phyloP scores from a whole-genome alignment of 23 tunicate genomes.

The Botrylloides violaceus region DNA sequence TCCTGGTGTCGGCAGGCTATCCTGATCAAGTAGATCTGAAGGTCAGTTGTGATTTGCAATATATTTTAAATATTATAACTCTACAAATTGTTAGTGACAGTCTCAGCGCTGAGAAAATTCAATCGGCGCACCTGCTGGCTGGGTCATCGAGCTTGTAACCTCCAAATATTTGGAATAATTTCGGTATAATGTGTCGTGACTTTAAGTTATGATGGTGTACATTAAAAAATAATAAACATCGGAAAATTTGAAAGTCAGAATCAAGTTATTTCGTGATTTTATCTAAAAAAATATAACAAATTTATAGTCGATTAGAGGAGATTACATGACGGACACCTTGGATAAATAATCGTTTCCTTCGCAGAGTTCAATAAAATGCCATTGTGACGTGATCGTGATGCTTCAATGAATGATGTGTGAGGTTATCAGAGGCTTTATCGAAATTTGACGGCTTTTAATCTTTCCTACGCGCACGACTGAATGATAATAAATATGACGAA shows the following conservation, averaged over 20 bases:
- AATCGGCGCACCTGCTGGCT: not conserved
- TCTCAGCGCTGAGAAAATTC: too few relatives aligned
- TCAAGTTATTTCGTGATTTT: not conserved
- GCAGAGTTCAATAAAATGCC: slow-evolving; percentile 9
- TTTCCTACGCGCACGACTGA: too few relatives aligned
- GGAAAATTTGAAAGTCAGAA: not conserved
- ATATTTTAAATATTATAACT: too few relatives aligned
- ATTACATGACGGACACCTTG: not conserved
- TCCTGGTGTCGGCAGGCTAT: too few relatives aligned
- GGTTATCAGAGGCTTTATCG: not conserved
- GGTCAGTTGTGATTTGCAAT: too few relatives aligned
- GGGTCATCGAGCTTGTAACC: too few relatives aligned
- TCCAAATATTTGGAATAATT: not conserved
- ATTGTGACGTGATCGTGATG: slow-evolving; percentile 20
- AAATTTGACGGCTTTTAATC: too few relatives aligned
- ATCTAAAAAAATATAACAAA: too few relatives aligned
- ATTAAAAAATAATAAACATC: not conserved
- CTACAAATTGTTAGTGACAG: too few relatives aligned
- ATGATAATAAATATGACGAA: too few relatives aligned
- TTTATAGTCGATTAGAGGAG: not conserved
- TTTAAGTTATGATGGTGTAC: not conserved
- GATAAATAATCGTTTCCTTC: not conserved
- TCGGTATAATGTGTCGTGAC: not conserved
- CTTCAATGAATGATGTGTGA: not conserved
- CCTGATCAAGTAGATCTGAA: too few relatives aligned